Percentiles rank a stretch among this genome's conserved stretches.
Evolutionary conservation across 2,797 vertebrate species (phyloP).

Genomic region (Uromys caudimaculatus): DNA sequence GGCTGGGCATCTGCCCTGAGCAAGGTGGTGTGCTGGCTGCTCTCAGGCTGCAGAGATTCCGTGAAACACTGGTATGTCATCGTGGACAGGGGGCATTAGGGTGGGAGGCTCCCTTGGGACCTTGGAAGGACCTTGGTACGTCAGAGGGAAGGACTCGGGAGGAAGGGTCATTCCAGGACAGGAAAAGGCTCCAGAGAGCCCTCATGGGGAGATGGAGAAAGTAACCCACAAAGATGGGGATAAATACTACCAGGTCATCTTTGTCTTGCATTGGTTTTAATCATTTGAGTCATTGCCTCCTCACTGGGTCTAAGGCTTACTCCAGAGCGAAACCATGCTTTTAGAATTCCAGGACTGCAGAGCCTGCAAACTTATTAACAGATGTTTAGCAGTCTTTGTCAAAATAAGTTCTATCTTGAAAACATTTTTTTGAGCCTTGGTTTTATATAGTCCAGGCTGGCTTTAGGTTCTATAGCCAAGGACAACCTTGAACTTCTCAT

Average conservation of each 20-base stretch:
- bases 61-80: not conserved
- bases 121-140: not conserved
- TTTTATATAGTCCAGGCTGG: not conserved
- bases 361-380: conserved; percentile 37
- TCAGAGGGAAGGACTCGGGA: not conserved
- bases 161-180: not conserved
- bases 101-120: not conserved
- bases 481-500: not conserved
- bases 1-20: not conserved
- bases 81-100: not conserved
- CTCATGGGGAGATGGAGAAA: conserved; percentile 58
- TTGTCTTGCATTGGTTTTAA: conserved; percentile 28
- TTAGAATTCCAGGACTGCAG: conserved; percentile 7
- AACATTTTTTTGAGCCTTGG: not conserved
- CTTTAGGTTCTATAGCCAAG: not conserved
- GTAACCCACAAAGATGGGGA: conserved; percentile 11
- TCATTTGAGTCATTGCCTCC: conserved; percentile 1
- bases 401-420: conserved; percentile 34
- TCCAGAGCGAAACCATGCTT: conserved; percentile 61
- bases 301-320: not conserved
- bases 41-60: not conserved
- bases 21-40: not conserved
- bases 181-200: conserved; percentile 14
- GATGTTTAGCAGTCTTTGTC: conserved; percentile 60
- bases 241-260: conserved; percentile 38